These are phyloP conservation scores for Mythimna impura DNA, from an alignment of 2,888 invertebrate genomes.

Conservation along the genomic window DNA sequence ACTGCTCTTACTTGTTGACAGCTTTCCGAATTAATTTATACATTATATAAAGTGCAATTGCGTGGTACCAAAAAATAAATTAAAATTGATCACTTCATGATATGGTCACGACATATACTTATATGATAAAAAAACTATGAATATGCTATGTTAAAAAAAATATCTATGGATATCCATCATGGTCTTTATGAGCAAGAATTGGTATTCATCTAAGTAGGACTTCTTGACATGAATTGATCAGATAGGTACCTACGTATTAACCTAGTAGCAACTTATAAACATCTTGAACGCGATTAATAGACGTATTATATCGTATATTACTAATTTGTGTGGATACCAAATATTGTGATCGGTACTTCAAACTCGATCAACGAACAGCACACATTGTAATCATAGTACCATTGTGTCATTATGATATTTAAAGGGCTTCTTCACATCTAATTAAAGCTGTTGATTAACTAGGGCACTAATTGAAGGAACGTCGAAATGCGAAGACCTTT, in stretches of 20 bases:
- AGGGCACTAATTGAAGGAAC: slow-evolving; percentile 61
- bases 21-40: no score
- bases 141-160: background rate
- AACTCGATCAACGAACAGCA: slow-evolving; percentile 2
- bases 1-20: no score
- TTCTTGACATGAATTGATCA: background rate
- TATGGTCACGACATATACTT: no score
- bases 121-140: background rate
- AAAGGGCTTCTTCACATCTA: slow-evolving; percentile 50
- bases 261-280: slow-evolving; percentile 4
- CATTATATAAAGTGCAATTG: no score
- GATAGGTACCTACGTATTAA: background rate
- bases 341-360: slow-evolving; percentile 1
- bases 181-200: slow-evolving; percentile 1
- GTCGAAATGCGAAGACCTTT: slow-evolving; percentile 54
- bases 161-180: background rate
- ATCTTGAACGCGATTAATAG: slow-evolving; percentile 26
- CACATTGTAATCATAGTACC: slow-evolving; percentile 5
- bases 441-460: slow-evolving; percentile 44
- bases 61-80: no score
- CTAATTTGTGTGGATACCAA: background rate
- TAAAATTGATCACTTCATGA: no score
- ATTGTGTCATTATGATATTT: slow-evolving; percentile 36
- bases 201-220: background rate
- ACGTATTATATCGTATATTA: slow-evolving; percentile 6